These are phyloP conservation scores for Lepilemur ruficaudatus DNA, from an alignment of 2,797 vertebrate genomes.

Conservation along the genomic window DNA sequence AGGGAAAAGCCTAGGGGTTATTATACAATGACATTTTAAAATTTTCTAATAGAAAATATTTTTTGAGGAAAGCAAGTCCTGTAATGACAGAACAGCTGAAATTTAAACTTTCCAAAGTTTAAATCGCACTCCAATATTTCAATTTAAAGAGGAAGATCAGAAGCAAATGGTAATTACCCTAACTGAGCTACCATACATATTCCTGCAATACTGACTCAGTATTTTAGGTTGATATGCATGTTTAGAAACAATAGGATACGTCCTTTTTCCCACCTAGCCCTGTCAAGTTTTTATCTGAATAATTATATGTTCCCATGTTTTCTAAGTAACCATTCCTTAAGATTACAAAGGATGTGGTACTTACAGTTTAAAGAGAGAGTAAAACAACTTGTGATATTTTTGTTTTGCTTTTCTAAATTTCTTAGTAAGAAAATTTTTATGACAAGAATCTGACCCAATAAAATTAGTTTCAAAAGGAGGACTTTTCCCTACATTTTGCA, in stretches of 20 bases:
- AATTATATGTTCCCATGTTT: not conserved
- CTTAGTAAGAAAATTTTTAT: constrained; percentile 24
- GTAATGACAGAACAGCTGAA: not conserved
- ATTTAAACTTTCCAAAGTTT: constrained; percentile 32
- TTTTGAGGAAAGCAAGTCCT: not conserved
- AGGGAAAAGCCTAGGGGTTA: not conserved
- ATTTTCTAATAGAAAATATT: constrained; percentile 44
- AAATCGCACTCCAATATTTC: not conserved
- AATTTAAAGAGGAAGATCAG: not conserved
- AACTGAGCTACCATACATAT: not conserved
- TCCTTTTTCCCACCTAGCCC: not conserved
- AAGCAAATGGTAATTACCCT: not conserved
- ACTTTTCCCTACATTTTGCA: constrained; percentile 60
- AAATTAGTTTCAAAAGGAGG: constrained; percentile 58
- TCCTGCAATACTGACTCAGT: not conserved
- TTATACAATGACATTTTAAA: not conserved
- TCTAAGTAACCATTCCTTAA: not conserved
- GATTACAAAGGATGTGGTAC: not conserved
- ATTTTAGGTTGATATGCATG: not conserved
- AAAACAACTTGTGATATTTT: not conserved
- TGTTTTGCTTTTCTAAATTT: constrained; percentile 30
- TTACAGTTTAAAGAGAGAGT: not conserved
- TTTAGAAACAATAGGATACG: not conserved
- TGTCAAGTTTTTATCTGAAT: not conserved
- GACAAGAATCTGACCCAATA: constrained; percentile 46